phyloP scores from a whole-genome alignment of 1,140 invertebrate genomes.

The Macrobrachium nipponense region DNA sequence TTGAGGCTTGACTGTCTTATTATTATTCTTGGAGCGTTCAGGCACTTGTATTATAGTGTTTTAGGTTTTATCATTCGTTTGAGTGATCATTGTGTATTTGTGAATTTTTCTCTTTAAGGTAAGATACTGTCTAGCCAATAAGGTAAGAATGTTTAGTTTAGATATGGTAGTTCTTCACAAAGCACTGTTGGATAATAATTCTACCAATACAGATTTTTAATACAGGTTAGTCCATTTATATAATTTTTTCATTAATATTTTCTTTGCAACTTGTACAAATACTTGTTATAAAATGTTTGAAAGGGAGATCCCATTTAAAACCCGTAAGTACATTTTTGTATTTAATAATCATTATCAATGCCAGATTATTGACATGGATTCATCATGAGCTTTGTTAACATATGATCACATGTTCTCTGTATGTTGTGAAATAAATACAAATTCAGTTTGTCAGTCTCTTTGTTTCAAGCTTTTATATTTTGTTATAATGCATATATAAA shows the following conservation, averaged over 20 bases:
- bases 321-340: constrained; percentile 60
- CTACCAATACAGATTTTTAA: constrained; percentile 57
- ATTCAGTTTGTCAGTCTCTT: constrained; percentile 58
- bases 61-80: constrained; percentile 60
- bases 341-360: constrained; percentile 38
- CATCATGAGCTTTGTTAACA: constrained; percentile 53
- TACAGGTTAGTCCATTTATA: constrained; percentile 60
- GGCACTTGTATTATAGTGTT: constrained; percentile 61
- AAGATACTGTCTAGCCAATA: constrained; percentile 60
- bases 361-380: constrained; percentile 37
- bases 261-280: constrained; percentile 55
- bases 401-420: constrained; percentile 53
- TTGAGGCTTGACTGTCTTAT: constrained; percentile 49
- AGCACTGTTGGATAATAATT: constrained; percentile 59
- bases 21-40: constrained; percentile 52
- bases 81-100: constrained; percentile 59
- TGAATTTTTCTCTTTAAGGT: constrained; percentile 57
- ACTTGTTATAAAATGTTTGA: constrained; percentile 52
- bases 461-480: constrained; percentile 54
- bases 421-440: constrained; percentile 60
- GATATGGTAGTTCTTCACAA: constrained; percentile 58
- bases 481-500: constrained; percentile 44
- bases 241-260: constrained; percentile 24
- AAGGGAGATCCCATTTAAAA: constrained; percentile 55
- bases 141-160: constrained; percentile 62